A percentile compares a stretch with the other conserved stretches of the same genome.
These are phyloP conservation scores for Coronaproctus castanopsis DNA, from an alignment of 2,888 invertebrate genomes.

Conservation along the genomic window DNA sequence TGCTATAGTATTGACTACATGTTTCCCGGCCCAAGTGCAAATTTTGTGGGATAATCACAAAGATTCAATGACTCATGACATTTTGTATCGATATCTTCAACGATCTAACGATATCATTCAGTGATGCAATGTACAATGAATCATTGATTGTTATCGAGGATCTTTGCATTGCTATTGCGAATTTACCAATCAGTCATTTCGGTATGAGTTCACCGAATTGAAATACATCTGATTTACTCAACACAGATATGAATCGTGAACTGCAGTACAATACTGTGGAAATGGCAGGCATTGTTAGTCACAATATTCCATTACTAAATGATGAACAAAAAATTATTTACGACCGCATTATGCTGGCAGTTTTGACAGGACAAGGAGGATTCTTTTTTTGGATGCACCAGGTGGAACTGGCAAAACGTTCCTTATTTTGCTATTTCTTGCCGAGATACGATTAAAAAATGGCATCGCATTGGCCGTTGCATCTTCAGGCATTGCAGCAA, in stretches of 20 bases:
- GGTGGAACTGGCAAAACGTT: not conserved
- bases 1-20: conserved; percentile 22
- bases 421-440: not conserved
- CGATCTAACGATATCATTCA: conserved; percentile 3
- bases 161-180: conserved; percentile 15
- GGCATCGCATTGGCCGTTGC: not conserved
- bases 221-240: conserved; percentile 5
- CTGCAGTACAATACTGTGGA: conserved; percentile 1
- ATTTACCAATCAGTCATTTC: conserved; percentile 2
- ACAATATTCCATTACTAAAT: conserved; percentile 15
- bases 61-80: conserved; percentile 20
- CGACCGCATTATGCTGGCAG: not conserved
- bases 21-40: conserved; percentile 20
- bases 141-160: conserved; percentile 5
- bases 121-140: conserved; percentile 10
- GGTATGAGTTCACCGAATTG: conserved; percentile 1
- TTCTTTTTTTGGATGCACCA: not conserved
- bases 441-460: not conserved
- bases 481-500: not conserved
- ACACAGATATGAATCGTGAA: not conserved
- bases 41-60: conserved; percentile 20
- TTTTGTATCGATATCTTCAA: conserved; percentile 20
- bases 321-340: not conserved
- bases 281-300: conserved; percentile 17
- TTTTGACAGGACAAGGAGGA: not conserved